Evolutionary conservation across 2,888 invertebrate species (phyloP), one percentile per base, ranked within the genome.

Genomic region (Griposia aprilina): DNA sequence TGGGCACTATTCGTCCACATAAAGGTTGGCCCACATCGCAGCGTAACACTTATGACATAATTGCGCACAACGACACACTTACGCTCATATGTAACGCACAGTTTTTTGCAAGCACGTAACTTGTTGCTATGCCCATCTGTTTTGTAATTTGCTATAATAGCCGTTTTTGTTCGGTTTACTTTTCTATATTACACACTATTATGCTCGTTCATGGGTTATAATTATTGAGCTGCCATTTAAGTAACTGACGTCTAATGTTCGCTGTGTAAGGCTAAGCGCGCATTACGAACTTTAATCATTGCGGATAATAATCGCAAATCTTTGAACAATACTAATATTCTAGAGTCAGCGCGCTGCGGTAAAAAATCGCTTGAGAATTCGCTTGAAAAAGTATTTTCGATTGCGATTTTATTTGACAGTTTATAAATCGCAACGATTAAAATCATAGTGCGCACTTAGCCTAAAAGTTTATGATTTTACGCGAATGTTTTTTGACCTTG

Each of bases 1-100:
- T 36, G 36, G 60, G 26, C 55, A 76, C 60, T 48, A 76, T 67
- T 74, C 41, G 36, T 48, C 59, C 65, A 48, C 74, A 74, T 86
- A 74, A 87, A 87, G 87, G 89, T 88, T 78, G 77, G 63, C 79
- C 76, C 76, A 87, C 76, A 85, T 78, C 20, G 59, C 76, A 63
- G 48, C 72, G 89, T 85, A 86, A 84, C 76, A 86, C 36, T 85
- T 73, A 82, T 84, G 86, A 81, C 80, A 82, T 88, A 81, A 85
- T 73, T 77, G 77, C 79, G 52, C 60, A 70, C 66, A 87, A 69
- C 80, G 85, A 85, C 87, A 87, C 77, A 87, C 78, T 73, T 85
- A 74, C 77, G 62, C 36, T 85, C 81, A 83, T 76, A 76, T 87
- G 81, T 88, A 85, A 87, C 87, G 69, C 45, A n/a, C 15, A 62